Evolutionary conservation across 1,140 invertebrate species (phyloP).

Genomic region (Bombus picipes): DNA sequence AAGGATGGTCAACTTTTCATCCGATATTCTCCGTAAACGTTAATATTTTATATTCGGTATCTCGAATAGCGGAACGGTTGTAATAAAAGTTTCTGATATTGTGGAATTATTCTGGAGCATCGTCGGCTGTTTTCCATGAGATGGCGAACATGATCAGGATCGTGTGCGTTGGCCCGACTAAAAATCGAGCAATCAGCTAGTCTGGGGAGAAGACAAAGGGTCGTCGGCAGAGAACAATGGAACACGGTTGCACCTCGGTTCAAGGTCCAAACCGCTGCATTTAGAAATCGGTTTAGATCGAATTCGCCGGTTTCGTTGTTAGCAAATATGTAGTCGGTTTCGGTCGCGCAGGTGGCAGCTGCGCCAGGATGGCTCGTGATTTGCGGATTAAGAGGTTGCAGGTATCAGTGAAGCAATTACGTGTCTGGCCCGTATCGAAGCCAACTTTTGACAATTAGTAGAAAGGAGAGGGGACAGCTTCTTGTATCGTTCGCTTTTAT

Average conservation of each 20-base stretch:
- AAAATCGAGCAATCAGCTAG: slow-evolving; percentile 67
- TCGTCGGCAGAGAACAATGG: slow-evolving; percentile 70
- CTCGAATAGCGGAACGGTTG: not conserved
- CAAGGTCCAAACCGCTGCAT: slow-evolving; percentile 60
- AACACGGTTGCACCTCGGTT: slow-evolving; percentile 65
- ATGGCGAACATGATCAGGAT: slow-evolving; percentile 56
- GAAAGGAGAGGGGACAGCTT: slow-evolving; percentile 3
- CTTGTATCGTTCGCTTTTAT: slow-evolving; percentile 22
- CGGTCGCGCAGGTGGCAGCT: slow-evolving; percentile 28
- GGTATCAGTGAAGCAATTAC: slow-evolving; percentile 19
- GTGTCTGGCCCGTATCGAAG: not conserved
- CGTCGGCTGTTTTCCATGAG: slow-evolving; percentile 46
- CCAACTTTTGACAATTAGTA: slow-evolving; percentile 30
- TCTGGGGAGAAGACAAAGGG: slow-evolving; percentile 56
- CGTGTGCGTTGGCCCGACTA: slow-evolving; percentile 47
- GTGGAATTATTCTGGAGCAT: slow-evolving; percentile 30
- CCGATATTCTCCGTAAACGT: not conserved
- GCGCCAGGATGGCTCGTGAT: not conserved
- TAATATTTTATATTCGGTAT: slow-evolving; percentile 11
- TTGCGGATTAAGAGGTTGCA: slow-evolving; percentile 44
- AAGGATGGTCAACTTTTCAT: slow-evolving; percentile 10
- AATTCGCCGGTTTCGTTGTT: slow-evolving; percentile 32
- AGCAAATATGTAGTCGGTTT: not conserved
- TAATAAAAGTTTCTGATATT: slow-evolving; percentile 38
- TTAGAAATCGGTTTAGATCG: slow-evolving; percentile 55